Evolutionary conservation across 2,797 vertebrate genomes (phyloP).

Genomic region (Limnodromus scolopaceus): DNA sequence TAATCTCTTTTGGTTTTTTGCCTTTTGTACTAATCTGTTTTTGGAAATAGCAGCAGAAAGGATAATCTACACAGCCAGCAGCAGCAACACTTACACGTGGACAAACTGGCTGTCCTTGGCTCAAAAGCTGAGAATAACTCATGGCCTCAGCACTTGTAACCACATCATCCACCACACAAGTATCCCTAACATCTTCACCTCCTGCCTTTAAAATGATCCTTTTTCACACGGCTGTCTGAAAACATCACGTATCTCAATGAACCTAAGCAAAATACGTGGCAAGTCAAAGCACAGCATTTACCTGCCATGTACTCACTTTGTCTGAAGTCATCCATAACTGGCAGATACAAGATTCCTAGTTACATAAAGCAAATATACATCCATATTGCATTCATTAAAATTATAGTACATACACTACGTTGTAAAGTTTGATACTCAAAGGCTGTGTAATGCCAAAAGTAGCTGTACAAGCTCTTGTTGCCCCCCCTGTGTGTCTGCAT

Average conservation of each 20-base stretch:
- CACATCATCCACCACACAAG: neutral
- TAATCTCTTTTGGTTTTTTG: neutral
- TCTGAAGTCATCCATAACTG: neutral
- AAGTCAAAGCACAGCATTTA: neutral
- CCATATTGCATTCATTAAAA: neutral
- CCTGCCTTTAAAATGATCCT: neutral
- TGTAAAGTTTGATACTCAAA: neutral
- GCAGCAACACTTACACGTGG: neutral
- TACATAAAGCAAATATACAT: neutral
- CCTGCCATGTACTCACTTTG: fast-evolving
- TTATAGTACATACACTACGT: neutral
- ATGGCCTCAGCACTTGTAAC: neutral
- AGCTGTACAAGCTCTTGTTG: neutral
- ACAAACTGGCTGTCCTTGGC: neutral
- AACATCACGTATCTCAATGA: neutral
- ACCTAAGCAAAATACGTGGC: neutral
- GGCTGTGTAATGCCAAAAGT: neutral
- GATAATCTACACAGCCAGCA: neutral
- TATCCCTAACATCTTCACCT: neutral
- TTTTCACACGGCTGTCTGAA: neutral
- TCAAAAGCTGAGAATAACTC: neutral
- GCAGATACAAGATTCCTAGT: neutral
- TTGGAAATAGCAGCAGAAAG: neutral
- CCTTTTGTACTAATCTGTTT: neutral
- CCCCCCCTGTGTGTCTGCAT: neutral